Conservation (phyloP, 2,888 invertebrate species). For the Linnaemya vulpina region DNA sequence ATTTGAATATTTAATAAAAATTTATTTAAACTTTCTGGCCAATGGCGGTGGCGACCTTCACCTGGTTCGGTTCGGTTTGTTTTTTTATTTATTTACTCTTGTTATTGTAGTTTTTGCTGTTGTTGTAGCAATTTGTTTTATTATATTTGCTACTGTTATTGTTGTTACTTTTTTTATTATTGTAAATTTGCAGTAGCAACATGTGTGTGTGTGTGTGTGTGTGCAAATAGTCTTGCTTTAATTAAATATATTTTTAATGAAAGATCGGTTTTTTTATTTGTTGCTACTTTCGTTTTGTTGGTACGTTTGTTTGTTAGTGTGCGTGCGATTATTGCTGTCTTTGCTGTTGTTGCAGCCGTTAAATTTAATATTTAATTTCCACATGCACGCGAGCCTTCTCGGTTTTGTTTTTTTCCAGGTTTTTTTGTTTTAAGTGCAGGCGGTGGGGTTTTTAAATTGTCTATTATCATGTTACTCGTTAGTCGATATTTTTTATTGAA, state of each 20-base stretch:
- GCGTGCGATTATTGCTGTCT: background rate
- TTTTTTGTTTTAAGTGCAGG: slow-evolving; percentile 31
- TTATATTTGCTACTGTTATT: too few species aligned
- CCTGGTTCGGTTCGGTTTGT: slow-evolving; percentile 44
- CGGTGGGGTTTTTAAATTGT: background rate
- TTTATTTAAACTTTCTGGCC: slow-evolving; percentile 24
- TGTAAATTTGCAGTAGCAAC: slow-evolving; percentile 15
- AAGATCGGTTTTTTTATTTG: slow-evolving; percentile 61
- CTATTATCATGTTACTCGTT: background rate
- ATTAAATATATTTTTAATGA: slow-evolving; percentile 71
- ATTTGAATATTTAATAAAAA: slow-evolving; percentile 6
- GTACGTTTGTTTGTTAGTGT: background rate
- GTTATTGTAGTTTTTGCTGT: slow-evolving; percentile 15
- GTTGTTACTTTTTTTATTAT: slow-evolving; percentile 30
- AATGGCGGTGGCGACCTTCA: slow-evolving; percentile 45
- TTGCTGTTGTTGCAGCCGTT: slow-evolving; percentile 57
- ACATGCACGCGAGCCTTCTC: slow-evolving; percentile 61
- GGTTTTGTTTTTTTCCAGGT: too few species aligned
- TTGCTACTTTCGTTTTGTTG: background rate
- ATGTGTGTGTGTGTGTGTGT: background rate
- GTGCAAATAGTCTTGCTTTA: slow-evolving; percentile 68
- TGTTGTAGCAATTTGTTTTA: slow-evolving; percentile 21
- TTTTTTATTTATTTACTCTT: slow-evolving; percentile 20
- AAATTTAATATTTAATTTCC: slow-evolving; percentile 65
- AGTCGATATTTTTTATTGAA: too few species aligned